These are phyloP conservation scores for Halcyon chelicuti DNA, from an alignment of 2,797 vertebrate genomes.

Conservation along the genomic window DNA sequence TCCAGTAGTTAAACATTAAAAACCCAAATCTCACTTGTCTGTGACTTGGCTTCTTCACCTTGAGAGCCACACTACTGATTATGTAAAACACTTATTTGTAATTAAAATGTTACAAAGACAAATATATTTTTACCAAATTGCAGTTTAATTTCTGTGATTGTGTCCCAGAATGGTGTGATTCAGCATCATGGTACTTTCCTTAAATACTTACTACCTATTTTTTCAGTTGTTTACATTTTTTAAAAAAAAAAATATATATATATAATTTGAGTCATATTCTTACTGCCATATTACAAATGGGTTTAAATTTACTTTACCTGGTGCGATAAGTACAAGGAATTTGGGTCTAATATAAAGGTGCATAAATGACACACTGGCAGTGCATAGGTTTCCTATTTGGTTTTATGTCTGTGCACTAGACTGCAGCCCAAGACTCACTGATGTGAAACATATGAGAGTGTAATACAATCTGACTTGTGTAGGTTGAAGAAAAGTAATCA, in stretches of 20 bases:
- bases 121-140: background rate
- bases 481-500: background rate
- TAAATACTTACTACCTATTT: background rate
- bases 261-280: background rate
- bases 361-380: background rate
- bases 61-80: rapidly evolving
- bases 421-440: background rate
- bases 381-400: background rate
- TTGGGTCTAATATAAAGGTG: background rate
- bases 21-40: background rate
- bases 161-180: background rate
- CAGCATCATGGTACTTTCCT: background rate
- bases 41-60: background rate
- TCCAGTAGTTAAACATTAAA: background rate
- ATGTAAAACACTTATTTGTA: background rate
- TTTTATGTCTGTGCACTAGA: background rate
- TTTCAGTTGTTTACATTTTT: background rate
- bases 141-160: background rate
- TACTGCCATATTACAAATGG: background rate
- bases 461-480: background rate
- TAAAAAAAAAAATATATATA: background rate
- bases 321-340: background rate
- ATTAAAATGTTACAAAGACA: background rate
- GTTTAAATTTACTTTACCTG: background rate
- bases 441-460: background rate